Base-by-base conservation (phyloP, 2,797 vertebrate species). In the Enteromius argenteus region DNA sequence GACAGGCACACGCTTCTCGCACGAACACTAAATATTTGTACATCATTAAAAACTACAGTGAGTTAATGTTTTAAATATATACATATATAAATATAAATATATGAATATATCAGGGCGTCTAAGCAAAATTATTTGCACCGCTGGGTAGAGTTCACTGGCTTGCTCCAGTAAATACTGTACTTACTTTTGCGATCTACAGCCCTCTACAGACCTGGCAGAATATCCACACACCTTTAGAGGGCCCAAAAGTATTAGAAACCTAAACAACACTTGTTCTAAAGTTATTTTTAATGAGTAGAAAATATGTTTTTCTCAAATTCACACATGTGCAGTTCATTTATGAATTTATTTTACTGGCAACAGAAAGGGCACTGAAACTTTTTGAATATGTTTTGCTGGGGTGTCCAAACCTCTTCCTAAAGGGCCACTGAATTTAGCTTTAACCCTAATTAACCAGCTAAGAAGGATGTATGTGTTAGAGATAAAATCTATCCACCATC, bases 1-100 rank as follows among this genome's bases (percentile, higher is more conserved):
- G 19, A 64, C 35, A 44, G 8, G n/a, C 15, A 79, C 71, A 81
- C 13, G 42, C 39, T 84, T 42, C 37, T 64, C 27, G 5, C 60
- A 32, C 13, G 13, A 2, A 3, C 10, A 11, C 14, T 13, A 30
- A 19, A 1, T 2, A 32, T 37, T 35, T 32, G 4, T 30, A 64
- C 21, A 15, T 32, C 21, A 39, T 14, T 23, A 15, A 14, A 39
- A 44, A 62, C 8, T 6, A 10, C 8, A 62, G 5, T 5, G 60
- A 32, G 35, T 30, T 35, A 14, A 46, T 49, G 17, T 46, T 46
- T 32, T 3, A 76, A 23, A 53, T 9, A 32, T 32, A 32, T 32
- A 42, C 39, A 42, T 42, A 10, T 39, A 39, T 39, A 9, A 39
- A 39, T 39, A 39, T 42, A 42, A 42, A 42, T 42, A 42, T 10